phyloP scores from a whole-genome alignment of 92 coral and sea anemone species.

The Parazoanthus darwini region DNA sequence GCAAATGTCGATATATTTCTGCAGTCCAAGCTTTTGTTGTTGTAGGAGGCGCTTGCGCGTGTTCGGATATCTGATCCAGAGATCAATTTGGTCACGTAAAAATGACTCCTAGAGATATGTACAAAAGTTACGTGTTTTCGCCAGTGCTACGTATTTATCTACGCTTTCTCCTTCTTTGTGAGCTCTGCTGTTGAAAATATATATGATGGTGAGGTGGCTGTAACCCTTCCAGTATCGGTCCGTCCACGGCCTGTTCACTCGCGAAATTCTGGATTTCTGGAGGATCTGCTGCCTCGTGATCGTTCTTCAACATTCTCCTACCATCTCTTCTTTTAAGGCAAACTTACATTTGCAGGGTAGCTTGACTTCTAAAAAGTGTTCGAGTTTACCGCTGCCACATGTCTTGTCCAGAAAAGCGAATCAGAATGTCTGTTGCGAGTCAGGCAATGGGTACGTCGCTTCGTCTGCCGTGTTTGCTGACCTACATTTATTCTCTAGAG shows the following conservation, averaged over 20 bases:
- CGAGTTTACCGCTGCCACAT: no score
- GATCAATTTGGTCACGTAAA: conserved; percentile 9
- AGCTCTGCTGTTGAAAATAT: conserved; percentile 16
- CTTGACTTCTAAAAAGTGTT: no score
- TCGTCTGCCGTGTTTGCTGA: no score
- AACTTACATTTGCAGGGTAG: no score
- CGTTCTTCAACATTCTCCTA: neutral
- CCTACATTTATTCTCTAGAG: no score
- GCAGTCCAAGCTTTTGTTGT: neutral
- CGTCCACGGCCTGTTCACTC: neutral
- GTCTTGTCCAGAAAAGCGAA: no score
- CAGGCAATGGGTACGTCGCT: no score
- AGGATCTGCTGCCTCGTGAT: neutral
- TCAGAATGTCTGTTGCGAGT: no score
- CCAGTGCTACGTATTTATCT: conserved; percentile 23
- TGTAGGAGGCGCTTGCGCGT: conserved; percentile 27
- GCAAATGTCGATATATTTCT: conserved; percentile 22
- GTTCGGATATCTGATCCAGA: neutral
- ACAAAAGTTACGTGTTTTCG: conserved; percentile 18
- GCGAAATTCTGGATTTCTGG: no score
- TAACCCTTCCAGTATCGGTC: neutral
- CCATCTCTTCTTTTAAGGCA: no score
- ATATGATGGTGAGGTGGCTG: neutral
- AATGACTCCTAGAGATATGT: neutral
- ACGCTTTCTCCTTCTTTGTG: conserved; percentile 14